Percentiles rank a stretch among this genome's conserved stretches.
Conservation (phyloP, 2,888 invertebrate species). For the Adela reaumurella region DNA sequence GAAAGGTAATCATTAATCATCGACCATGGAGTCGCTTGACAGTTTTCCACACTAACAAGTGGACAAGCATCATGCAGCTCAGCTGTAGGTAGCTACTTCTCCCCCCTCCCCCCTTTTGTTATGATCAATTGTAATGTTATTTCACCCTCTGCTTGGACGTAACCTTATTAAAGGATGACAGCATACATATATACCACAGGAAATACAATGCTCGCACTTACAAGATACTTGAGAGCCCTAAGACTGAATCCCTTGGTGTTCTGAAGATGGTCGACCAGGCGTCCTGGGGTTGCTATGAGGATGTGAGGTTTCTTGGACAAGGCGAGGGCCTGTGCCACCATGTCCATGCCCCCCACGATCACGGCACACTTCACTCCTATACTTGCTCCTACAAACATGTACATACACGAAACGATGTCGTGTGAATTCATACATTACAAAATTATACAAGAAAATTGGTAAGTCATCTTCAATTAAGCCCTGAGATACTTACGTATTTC, state of each 20-base stretch:
- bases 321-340: constrained; percentile 89
- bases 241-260: constrained; percentile 97
- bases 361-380: constrained; percentile 96
- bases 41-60: too few relatives aligned
- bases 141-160: not conserved
- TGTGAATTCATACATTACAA: too few relatives aligned
- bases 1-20: too few relatives aligned
- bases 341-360: constrained; percentile 98
- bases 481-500: too few relatives aligned
- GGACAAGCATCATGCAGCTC: too few relatives aligned
- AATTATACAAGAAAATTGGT: too few relatives aligned
- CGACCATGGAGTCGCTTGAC: too few relatives aligned
- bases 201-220: constrained; percentile 26
- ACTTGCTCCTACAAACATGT: constrained; percentile 69
- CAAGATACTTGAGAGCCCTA: constrained; percentile 82
- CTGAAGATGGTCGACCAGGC: constrained; percentile 93
- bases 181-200: not conserved
- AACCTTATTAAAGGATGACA: not conserved
- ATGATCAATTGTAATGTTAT: too few relatives aligned
- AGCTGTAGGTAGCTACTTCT: too few relatives aligned
- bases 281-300: constrained; percentile 94
- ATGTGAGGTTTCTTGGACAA: constrained; percentile 96
- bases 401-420: too few relatives aligned
- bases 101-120: not conserved
- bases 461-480: too few relatives aligned